Evolutionary conservation across 2,888 invertebrate species (phyloP), one percentile per base, ranked within the genome.

Genomic region (Andrena camellia): DNA sequence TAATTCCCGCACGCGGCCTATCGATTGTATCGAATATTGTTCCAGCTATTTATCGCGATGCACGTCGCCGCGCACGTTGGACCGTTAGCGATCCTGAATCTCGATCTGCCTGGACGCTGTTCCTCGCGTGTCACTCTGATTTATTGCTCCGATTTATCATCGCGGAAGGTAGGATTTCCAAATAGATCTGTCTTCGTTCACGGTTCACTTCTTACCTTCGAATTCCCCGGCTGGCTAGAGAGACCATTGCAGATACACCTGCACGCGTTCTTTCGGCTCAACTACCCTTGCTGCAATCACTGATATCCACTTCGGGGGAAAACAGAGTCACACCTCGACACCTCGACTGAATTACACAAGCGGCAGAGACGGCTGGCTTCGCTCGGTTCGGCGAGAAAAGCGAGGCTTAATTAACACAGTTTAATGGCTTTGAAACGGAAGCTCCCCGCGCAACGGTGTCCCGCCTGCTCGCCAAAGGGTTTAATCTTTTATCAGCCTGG

Each of bases 401-500:
- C 42, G 31, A 29, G 54, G 76, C 77, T 69, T 68, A 79, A 79
- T 79, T 79, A 69, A 68, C 68, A 54, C 48, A 63, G 69, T 69
- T 79, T 64, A 69, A 57, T 35, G 35, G 31, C 31, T 42, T 76
- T 76, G 62, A 62, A n/a, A 4, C 69, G 69, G 26, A 69, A 54
- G 63, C 63, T 42, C 50, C 26, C 50, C 60, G 48, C 33, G 42
- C 68, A 78, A 78, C 69, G 50, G 54, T 62, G 13, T 35, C 4
- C 67, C 66, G n/a, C 60, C 67, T 20, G n/a, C 59, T 35, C 63
- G 63, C n/a, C 57, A 69, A 64, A 57, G 64, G 69, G 50, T 68
- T 79, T 60, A 77, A 79, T 79, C 77, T 77, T 79, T 79, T 77
- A 79, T 79, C 64, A 77, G 50, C 69, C 64, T 57, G 50, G 69